Base-by-base conservation (phyloP, 2,113 vertebrate species). In the Proterorhinus semilunaris region DNA sequence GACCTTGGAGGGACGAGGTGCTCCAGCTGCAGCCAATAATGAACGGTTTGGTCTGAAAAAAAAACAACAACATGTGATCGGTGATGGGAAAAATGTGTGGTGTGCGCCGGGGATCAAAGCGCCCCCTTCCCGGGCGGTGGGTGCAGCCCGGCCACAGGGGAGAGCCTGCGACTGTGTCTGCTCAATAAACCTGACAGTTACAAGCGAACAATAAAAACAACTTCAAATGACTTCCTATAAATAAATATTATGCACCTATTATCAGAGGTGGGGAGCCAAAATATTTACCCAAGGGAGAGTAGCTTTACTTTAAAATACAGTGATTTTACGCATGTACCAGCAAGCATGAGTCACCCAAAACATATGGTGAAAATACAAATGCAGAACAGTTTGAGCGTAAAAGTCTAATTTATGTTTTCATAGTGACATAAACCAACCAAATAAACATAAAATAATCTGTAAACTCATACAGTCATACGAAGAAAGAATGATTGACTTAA, bases 1-100 rank as follows among this genome's bases (percentile, higher is more conserved):
- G 72, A 76, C 84, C 87, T 79, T 78, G 69, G n/a, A 57, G 62
- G 74, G 73, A 68, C 72, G 78, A 87, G 81, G 83, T 72, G 77
- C 73, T 90, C 85, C 87, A 87, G 90, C 85, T 84, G 78, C 68
- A 67, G 75, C 68, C 76, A 68, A 83, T 86, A 84, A 90, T 81
- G 80, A 84, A 85, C 80, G 85, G 43, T 7, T 21, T 44, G 72
- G 55, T 42, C 27, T 6, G 12, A 58, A 63, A 79, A 68, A 83
- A 75, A 84, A 81, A 27, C n/a, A n/a, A n/a, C n/a, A 27, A 36
- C 27, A 36, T 36, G 77, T 84, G 83, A 84, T 76, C 84, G 46
- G 76, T 70, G 83, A 89, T 80, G 80, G 62, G 85, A 89, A 84
- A 83, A 87, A 87, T 86, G 87, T 81, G 61, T 63, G 75, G 76